phyloP scores from a whole-genome alignment of 2,113 vertebrate species.

The Phalacrocorax carbo region DNA sequence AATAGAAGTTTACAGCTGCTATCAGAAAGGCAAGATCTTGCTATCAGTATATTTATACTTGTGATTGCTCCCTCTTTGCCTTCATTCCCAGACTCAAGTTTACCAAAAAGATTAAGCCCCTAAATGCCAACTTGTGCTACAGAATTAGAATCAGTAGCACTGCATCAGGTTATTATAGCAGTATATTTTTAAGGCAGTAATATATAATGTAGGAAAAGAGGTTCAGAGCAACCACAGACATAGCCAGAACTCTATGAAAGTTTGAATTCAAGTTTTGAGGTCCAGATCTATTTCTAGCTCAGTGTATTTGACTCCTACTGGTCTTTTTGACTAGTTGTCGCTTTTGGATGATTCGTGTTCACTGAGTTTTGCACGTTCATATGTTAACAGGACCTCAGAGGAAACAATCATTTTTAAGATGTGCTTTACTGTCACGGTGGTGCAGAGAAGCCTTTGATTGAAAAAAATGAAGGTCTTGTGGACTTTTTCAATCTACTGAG shows the following conservation, averaged over 20 bases:
- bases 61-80: not conserved
- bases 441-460: not conserved
- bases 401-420: not conserved
- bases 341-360: not conserved
- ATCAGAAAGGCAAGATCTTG: constrained; percentile 15
- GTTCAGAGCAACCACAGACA: not conserved
- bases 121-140: not conserved
- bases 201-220: not conserved
- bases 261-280: not conserved
- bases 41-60: not conserved
- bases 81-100: not conserved
- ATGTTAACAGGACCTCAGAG: not conserved
- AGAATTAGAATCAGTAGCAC: not conserved
- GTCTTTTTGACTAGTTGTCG: not conserved
- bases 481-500: not conserved
- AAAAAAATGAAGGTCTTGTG: not conserved
- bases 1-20: constrained; percentile 52
- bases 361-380: not conserved
- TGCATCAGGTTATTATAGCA: not conserved
- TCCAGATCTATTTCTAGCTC: not conserved
- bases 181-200: not conserved
- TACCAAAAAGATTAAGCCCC: not conserved
- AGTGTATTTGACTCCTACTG: not conserved
- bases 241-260: not conserved
- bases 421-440: not conserved